Percentiles rank a stretch among this genome's conserved stretches.
Conservation (phyloP, 2,797 vertebrate species). For the Sebastes flavidus region DNA sequence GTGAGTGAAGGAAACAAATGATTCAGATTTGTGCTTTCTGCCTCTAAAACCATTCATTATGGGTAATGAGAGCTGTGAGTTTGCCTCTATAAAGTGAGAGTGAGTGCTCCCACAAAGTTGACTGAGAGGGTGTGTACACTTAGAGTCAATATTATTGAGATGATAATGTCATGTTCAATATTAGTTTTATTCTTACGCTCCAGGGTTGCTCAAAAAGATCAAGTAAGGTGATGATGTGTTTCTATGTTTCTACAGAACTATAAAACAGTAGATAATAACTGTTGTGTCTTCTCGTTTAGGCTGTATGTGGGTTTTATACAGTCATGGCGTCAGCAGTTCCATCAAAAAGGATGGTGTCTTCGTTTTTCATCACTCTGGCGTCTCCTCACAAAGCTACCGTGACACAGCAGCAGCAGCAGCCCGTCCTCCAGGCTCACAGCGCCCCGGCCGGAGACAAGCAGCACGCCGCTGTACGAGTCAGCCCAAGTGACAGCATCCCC, state of each 20-base stretch:
- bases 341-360: constrained; percentile 89
- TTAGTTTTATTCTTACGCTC: neutral
- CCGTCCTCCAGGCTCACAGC: constrained; percentile 63
- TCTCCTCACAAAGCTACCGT: constrained; percentile 82
- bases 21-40: constrained; percentile 48
- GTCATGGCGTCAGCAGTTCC: constrained; percentile 79
- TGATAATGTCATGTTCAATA: neutral
- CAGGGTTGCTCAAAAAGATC: neutral
- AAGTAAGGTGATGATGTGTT: neutral
- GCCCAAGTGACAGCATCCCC: constrained; percentile 40
- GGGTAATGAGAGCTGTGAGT: constrained; percentile 45
- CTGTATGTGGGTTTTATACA: constrained; percentile 25
- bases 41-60: constrained; percentile 55
- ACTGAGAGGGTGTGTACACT: constrained; percentile 23
- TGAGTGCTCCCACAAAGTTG: constrained; percentile 20
- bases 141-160: neutral
- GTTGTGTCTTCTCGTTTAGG: constrained; percentile 26
- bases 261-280: neutral
- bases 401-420: constrained; percentile 68
- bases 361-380: constrained; percentile 91
- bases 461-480: constrained; percentile 15
- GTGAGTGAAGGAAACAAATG: constrained; percentile 33
- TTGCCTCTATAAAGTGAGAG: constrained; percentile 35
- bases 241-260: neutral
- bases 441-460: constrained; percentile 46